Base-by-base conservation (phyloP, 2,888 invertebrate species). In the Dorcus hopei region DNA sequence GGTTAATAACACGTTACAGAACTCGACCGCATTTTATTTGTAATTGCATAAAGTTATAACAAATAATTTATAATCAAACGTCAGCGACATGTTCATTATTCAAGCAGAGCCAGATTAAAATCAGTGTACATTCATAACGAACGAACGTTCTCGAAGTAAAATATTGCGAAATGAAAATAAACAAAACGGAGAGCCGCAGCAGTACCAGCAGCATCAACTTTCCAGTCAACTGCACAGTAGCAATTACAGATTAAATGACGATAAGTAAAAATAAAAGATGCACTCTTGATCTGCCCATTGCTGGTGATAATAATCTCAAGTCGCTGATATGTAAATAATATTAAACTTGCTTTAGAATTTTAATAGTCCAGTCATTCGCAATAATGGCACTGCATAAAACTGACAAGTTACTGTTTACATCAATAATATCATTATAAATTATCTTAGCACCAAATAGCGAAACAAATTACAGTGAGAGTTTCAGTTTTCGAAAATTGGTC, bases 231-330 rank as follows among this genome's bases (percentile, higher is more conserved):
- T 54, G 48, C 23, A 49, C 54, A 54, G 54, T 49, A 55, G 50
- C 55, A 55, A 55, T 51, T 55, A 55, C 26, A 55, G 55, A 55
- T 55, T 38, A 49, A 55, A 55, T 55, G 48, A 55, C 50, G 55
- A 55, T 55, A 55, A 41, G 23, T 54, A 33, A 40, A 40, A 50
- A 50, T 38, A 51, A 49, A 54, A 49, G 38, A 43, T 38, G 38
- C 19, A 38, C 7, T 11, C 19, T 11, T 14, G 53, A 49, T 54
- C 49, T 41, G 39, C 49, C 23, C 40, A 41, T 38, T 23, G 38
- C n/a, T 9, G 19, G 49, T 42, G 50, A 55, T 50, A 23, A 40
- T 50, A 49, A 55, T 55, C 54, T 54, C 19, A 8, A 14, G 11
- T 9, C 45, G 55, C 40, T 49, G 50, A 50, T 50, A 55, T 50